Base-by-base conservation (phyloP, 2,797 vertebrate genomes). In the Geotrypetes seraphini region DNA sequence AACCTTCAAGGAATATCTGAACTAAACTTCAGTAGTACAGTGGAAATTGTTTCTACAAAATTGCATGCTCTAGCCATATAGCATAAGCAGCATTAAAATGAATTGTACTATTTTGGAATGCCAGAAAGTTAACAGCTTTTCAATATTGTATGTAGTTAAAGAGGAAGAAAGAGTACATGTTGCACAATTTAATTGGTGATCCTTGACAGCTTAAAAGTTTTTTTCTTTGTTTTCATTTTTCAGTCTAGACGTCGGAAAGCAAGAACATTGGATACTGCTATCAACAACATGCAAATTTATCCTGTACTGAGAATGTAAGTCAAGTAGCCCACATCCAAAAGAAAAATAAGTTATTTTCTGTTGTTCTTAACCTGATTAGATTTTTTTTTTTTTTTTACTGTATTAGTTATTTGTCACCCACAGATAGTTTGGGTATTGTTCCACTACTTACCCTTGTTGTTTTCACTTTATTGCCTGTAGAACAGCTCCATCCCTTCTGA, bases 391-490 rank as follows among this genome's bases (percentile, higher is more conserved):
- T 25, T 7, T 27, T 26, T 16, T 27, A 8, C 16, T 10, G 1
- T 16, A 12, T 10, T 24, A 19, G 22, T 27, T 26, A 43, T 22
- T 24, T 44, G n/a, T 32, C 53, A 31, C 6, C 22, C 36, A 29
- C 22, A 38, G 28, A 44, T 52, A 22, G 45, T 27, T 19, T 49
- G 61, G 45, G 41, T 38, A 38, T 22, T 50, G 55, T 63, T n/a
- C 17, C 15, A 41, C 30, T 43, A 74, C 77, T 63, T 61, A 97
- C 95, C 89, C 95, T 91, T 10, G 95, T 99, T 45, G 95, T 98
- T 84, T 98, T 99, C 63, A 98, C 95, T 83, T 97, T 99, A 79
- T 91, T 98, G 42, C 93, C 90, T 14, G 88, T 92, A 36, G 93
- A 93, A 31, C 95, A 98, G 73, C 95, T 99, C 95, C 95, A 99